Conservation (phyloP, 1,140 invertebrate genomes). For the Zaprionus ornatus region DNA sequence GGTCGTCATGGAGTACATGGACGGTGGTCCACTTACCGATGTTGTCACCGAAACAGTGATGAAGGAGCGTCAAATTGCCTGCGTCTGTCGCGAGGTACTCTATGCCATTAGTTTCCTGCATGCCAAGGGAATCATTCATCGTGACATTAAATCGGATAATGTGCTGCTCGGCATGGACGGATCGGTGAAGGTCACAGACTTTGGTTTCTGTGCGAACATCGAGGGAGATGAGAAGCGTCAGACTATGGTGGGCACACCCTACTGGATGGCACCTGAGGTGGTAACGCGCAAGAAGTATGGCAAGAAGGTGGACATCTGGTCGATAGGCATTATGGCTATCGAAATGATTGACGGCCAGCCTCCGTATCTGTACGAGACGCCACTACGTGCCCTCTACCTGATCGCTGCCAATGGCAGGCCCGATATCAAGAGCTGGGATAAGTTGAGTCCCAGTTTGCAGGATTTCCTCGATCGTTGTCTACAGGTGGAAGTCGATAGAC, state of each 20-base stretch:
- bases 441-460: slow-evolving; percentile 89
- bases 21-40: slow-evolving; percentile 98
- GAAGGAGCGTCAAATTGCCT: slow-evolving; percentile 98
- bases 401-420: slow-evolving; percentile 98
- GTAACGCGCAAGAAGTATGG: slow-evolving; percentile 93
- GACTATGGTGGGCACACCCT: slow-evolving; percentile 96
- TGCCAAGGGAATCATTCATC: slow-evolving; percentile 94
- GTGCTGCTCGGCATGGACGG: slow-evolving; percentile 98
- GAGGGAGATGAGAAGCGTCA: slow-evolving; percentile 96
- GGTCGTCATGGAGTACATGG: slow-evolving; percentile 97
- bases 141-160: slow-evolving; percentile 98
- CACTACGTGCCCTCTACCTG: slow-evolving; percentile 96
- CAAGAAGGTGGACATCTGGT: slow-evolving; percentile 98
- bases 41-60: slow-evolving; percentile 99
- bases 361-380: slow-evolving; percentile 97
- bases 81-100: slow-evolving; percentile 95
- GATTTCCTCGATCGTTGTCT: slow-evolving; percentile 96
- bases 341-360: slow-evolving; percentile 99
- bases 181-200: slow-evolving; percentile 98
- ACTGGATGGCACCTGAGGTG: slow-evolving; percentile 96
- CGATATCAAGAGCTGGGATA: slow-evolving; percentile 93
- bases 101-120: slow-evolving; percentile 97
- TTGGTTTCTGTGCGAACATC: slow-evolving; percentile 98
- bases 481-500: slow-evolving; percentile 95
- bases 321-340: slow-evolving; percentile 96